Conservation (phyloP, 1,140 invertebrate species). For the Brachionus sp. region DNA sequence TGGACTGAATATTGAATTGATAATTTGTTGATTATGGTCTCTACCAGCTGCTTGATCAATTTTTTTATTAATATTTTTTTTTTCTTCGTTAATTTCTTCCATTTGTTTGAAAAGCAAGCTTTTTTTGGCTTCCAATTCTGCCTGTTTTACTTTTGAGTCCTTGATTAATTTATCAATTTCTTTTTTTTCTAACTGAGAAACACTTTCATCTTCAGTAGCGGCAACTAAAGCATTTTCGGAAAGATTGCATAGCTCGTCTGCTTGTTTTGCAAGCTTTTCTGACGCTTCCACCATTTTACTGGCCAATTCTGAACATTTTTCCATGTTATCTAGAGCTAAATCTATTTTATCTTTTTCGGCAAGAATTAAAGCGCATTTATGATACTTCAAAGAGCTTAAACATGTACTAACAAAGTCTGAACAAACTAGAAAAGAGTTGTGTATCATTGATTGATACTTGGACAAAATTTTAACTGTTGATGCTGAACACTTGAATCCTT, state of each 20-base stretch:
- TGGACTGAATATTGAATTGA: background rate
- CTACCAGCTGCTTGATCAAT: background rate
- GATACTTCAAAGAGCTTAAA: background rate
- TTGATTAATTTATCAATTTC: background rate
- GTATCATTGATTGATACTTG: background rate
- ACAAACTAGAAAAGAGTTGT: background rate
- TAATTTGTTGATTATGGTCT: background rate
- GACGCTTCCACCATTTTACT: background rate
- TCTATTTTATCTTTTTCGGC: background rate
- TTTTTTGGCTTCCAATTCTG: background rate
- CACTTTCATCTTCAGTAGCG: background rate
- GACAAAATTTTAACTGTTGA: background rate
- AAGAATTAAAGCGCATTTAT: background rate
- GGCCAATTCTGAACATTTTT: background rate
- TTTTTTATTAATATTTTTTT: background rate
- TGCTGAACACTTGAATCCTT: background rate
- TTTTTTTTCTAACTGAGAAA: background rate
- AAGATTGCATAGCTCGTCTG: background rate
- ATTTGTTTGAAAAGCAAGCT: background rate
- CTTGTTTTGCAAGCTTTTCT: background rate
- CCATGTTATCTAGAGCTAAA: background rate
- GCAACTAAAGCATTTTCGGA: background rate
- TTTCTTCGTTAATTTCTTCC: background rate
- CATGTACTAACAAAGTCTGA: background rate
- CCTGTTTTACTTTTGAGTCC: background rate